Conservation (phyloP, 2,797 vertebrate species). For the Alauda arvensis region DNA sequence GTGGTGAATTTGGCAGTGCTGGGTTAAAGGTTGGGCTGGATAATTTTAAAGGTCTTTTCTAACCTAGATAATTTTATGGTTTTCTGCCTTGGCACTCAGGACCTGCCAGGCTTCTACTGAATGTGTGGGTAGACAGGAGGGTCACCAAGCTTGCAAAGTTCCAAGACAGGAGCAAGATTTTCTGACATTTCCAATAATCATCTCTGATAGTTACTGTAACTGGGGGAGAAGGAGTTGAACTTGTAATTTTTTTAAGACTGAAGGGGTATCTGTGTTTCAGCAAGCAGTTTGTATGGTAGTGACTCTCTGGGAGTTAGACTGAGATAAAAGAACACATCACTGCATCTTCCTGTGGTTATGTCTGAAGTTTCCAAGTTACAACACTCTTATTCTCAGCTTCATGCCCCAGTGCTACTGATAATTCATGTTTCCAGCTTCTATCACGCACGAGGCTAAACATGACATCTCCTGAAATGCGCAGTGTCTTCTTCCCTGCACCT, state of each 20-base stretch:
- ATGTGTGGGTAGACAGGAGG: neutral
- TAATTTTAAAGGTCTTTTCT: neutral
- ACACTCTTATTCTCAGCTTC: neutral
- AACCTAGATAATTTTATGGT: neutral
- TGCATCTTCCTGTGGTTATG: neutral
- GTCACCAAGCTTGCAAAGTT: neutral
- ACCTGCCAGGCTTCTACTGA: neutral
- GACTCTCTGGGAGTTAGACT: neutral
- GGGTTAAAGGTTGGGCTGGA: neutral
- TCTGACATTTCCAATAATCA: neutral
- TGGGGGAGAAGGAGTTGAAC: neutral
- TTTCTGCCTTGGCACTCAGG: neutral
- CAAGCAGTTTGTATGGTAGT: accelerated
- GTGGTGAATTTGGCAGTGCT: neutral
- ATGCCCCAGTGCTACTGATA: neutral
- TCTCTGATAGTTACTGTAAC: neutral
- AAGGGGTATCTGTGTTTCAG: neutral
- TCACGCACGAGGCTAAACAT: neutral
- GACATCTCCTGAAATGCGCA: neutral
- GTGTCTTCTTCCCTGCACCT: neutral
- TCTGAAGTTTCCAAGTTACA: neutral
- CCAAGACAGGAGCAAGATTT: neutral
- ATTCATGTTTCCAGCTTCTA: neutral
- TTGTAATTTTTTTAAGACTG: neutral
- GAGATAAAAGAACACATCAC: neutral